Conservation (phyloP, 2,113 vertebrate genomes). For the Anarhynchus alexandrinus region DNA sequence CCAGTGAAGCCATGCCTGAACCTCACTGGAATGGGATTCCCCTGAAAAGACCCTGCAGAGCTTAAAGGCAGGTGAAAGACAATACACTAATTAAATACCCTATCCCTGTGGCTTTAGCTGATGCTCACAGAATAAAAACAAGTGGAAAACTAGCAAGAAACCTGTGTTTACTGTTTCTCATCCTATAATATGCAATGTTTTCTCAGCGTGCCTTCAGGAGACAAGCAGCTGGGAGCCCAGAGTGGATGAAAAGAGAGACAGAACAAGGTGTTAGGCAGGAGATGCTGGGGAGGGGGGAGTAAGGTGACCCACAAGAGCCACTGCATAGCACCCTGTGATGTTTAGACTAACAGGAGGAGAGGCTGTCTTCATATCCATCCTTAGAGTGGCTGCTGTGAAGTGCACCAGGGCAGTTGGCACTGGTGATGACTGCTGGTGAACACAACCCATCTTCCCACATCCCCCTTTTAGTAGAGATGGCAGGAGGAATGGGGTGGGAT, state of each 20-base stretch:
- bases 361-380: neutral
- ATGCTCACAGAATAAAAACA: constrained; percentile 38
- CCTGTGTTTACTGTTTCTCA: neutral
- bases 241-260: neutral
- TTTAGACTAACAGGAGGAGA: neutral
- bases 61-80: neutral
- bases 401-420: neutral
- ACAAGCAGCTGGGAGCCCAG: neutral
- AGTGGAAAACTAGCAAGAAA: constrained; percentile 25
- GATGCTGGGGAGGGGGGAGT: neutral
- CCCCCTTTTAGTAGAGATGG: neutral
- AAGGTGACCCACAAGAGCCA: neutral
- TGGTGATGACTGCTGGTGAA: neutral
- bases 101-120: neutral
- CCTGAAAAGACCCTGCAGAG: neutral
- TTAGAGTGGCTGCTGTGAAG: neutral
- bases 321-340: neutral
- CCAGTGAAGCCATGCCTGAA: neutral
- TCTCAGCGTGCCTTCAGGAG: neutral
- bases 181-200: constrained; percentile 31
- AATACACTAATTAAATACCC: constrained; percentile 30
- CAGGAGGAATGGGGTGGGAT: neutral
- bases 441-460: neutral
- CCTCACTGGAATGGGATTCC: neutral
- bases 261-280: neutral